These are phyloP conservation scores for Anoplopoma fimbria DNA, from an alignment of 2,113 vertebrate genomes.

Conservation along the genomic window DNA sequence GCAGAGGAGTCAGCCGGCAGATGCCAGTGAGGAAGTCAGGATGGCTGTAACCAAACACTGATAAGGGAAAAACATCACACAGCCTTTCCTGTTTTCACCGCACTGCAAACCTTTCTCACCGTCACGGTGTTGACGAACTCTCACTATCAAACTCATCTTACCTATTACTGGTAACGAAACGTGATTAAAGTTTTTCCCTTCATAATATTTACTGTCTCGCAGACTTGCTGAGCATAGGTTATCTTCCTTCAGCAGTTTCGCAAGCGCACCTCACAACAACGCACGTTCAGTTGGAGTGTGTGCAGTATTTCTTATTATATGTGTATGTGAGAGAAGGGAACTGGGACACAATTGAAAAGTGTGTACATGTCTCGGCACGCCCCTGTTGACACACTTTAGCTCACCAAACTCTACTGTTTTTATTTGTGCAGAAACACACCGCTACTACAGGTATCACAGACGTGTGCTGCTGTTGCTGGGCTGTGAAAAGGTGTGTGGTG, in stretches of 20 bases:
- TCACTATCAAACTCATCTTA: not conserved
- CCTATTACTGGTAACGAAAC: constrained; percentile 19
- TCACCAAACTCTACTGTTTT: constrained; percentile 10
- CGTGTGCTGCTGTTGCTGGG: not conserved
- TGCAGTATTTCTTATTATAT: not conserved
- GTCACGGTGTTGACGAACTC: not conserved
- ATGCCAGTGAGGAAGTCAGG: constrained; percentile 79
- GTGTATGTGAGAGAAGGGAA: constrained; percentile 7
- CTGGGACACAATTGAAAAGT: constrained; percentile 55
- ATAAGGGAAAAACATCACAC: constrained; percentile 78
- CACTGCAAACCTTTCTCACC: constrained; percentile 48
- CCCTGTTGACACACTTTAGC: constrained; percentile 43
- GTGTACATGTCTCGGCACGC: constrained; percentile 38
- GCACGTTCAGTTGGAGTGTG: not conserved
- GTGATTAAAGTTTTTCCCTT: not conserved
- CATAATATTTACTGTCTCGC: constrained; percentile 33
- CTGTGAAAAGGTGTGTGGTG: not conserved
- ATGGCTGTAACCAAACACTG: constrained; percentile 80
- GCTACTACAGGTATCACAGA: not conserved
- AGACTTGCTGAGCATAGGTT: constrained; percentile 8
- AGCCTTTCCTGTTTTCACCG: constrained; percentile 84
- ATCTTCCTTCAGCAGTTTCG: not conserved
- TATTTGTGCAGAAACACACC: constrained; percentile 41
- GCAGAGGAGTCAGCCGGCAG: constrained; percentile 82
- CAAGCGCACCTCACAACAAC: constrained; percentile 1